Evolutionary conservation across 2,888 invertebrate genomes (phyloP), one percentile per base, ranked within the genome.

Genomic region (Yponomeuta sedellus): DNA sequence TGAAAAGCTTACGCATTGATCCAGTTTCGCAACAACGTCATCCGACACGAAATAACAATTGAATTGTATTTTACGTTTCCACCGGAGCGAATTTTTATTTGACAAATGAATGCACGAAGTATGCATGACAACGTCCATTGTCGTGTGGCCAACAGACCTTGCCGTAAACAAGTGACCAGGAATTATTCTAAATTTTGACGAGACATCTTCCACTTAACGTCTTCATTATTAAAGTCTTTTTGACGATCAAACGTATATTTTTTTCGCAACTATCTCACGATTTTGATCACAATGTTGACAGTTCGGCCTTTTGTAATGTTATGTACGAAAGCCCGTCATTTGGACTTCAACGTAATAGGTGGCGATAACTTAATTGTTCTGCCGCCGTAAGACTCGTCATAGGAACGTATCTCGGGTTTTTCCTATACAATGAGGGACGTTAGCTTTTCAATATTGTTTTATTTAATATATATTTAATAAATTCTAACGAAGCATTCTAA

Each of bases 111-210:
- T 66, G 66, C 68, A 67, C 69, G 67, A 69, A 71, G 67, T 70
- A 72, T 73, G 73, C 75, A 74, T 75, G 73, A 75, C 74, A 71
- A 62, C 68, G 69, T 71, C 70, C 70, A 72, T 76, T 75, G 73
- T 77, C 67, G 68, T 70, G 71, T 72, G 69, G 73, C 69, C 67
- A 68, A 71, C 62, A 34, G 70, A 71, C 71, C 71, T 72, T 70
- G 68, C 71, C 71, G 69, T 70, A 66, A 66, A 66, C 63, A 67
- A 56, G 67, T 71, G 71, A 72, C 73, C 71, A 69, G 72, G 71
- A 71, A 74, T 73, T 75, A 72, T 70, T 72, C 71, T 69, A 70
- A n/a, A 70, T 68, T 72, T 69, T 69, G 67, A 69, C 69, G 70
- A 67, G 70, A 71, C 56, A 67, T 64, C 65, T 70, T 25, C 57